Evolutionary conservation across 2,797 vertebrate species (phyloP).

Genomic region (Danio choprae): DNA sequence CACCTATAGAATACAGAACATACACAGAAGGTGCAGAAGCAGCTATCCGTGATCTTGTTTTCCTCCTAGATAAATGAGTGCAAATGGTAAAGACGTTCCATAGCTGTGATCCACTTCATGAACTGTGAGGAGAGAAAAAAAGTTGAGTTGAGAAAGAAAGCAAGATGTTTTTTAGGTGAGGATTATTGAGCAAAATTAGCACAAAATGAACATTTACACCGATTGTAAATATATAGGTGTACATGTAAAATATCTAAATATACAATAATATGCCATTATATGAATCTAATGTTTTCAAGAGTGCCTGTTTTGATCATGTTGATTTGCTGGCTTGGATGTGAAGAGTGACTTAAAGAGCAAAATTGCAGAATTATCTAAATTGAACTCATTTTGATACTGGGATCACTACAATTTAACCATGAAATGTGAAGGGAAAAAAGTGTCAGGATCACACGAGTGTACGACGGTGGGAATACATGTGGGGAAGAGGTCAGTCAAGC

Average conservation of each 20-base stretch:
- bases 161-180: neutral
- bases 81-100: neutral
- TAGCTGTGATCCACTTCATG: slow-evolving; percentile 27
- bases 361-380: neutral
- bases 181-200: neutral
- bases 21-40: neutral
- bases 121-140: slow-evolving; percentile 2
- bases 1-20: neutral
- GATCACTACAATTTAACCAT: slow-evolving; percentile 43
- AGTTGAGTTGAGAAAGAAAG: neutral
- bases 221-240: neutral
- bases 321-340: neutral
- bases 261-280: too few species aligned
- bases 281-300: neutral
- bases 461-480: neutral
- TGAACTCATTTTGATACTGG: neutral
- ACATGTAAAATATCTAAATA: neutral
- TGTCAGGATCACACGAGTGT: neutral
- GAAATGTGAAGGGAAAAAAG: slow-evolving; percentile 31
- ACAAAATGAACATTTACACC: neutral
- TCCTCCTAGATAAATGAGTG: neutral
- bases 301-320: neutral
- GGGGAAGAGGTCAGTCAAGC: neutral
- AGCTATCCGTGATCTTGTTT: slow-evolving; percentile 3
- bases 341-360: neutral